Conservation (phyloP, 2,797 vertebrate species). For the Mus caroli region DNA sequence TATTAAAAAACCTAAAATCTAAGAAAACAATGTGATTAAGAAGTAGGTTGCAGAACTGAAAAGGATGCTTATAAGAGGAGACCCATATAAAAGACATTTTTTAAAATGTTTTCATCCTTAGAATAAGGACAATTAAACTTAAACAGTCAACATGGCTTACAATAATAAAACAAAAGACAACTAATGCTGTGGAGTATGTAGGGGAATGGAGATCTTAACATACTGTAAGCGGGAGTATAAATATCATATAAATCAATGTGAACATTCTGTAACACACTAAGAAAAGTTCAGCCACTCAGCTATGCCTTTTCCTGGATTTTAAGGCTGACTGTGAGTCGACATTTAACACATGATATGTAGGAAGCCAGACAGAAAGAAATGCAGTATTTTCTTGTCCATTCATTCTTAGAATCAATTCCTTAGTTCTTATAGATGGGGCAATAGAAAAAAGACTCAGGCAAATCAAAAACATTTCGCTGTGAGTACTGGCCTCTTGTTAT, state of each 20-base stretch:
- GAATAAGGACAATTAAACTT: not conserved
- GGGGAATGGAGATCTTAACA: fast-evolving
- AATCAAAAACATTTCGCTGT: not conserved
- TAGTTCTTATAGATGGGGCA: not conserved
- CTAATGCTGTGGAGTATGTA: not conserved
- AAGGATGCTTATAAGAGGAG: no score
- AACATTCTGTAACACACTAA: not conserved
- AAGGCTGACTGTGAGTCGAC: not conserved
- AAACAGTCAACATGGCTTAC: not conserved
- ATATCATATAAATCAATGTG: not conserved
- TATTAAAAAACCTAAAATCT: not conserved
- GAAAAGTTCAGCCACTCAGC: not conserved
- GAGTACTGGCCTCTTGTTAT: no score
- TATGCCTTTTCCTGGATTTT: not conserved
- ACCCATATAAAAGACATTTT: not conserved
- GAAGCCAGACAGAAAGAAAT: not conserved
- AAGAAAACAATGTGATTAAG: not conserved
- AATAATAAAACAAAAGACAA: not conserved
- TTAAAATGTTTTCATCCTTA: not conserved
- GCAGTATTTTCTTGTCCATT: not conserved
- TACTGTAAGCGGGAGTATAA: not conserved
- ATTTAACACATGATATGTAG: not conserved
- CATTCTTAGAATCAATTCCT: not conserved
- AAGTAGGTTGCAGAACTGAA: no score
- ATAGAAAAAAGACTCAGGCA: no score